phyloP scores from a whole-genome alignment of 2,113 vertebrate genomes.

The Chaetodon trifascialis region DNA sequence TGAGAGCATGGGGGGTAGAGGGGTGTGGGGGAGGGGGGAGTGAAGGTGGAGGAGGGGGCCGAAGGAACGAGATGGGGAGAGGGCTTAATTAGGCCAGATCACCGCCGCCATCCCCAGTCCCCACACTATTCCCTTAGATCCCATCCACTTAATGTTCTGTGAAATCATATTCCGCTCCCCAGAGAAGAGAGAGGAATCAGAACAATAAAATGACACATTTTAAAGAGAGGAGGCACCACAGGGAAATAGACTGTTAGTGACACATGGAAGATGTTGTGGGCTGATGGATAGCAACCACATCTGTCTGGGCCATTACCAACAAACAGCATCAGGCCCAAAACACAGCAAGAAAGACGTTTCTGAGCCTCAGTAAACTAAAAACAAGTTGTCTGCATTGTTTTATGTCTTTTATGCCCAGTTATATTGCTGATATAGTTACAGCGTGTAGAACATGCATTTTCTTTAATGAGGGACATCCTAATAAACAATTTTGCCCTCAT shows the following conservation, averaged over 20 bases:
- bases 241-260: slow-evolving; percentile 61
- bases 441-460: not conserved
- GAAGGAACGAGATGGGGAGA: slow-evolving; percentile 23
- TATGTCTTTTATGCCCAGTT: slow-evolving; percentile 6
- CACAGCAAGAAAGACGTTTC: slow-evolving; percentile 23
- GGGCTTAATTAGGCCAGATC: slow-evolving; percentile 80
- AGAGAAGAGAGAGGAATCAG: slow-evolving; percentile 67
- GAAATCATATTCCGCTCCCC: slow-evolving; percentile 79
- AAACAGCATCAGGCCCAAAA: slow-evolving; percentile 49
- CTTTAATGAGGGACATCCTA: not conserved
- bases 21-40: not conserved
- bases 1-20: slow-evolving; percentile 21
- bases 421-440: not conserved
- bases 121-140: slow-evolving; percentile 72
- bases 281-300: slow-evolving; percentile 70
- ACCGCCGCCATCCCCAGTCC: slow-evolving; percentile 44
- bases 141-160: slow-evolving; percentile 81
- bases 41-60: slow-evolving; percentile 31
- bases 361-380: slow-evolving; percentile 20
- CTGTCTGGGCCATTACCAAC: slow-evolving; percentile 60
- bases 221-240: slow-evolving; percentile 65
- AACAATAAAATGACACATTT: slow-evolving; percentile 79
- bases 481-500: not conserved
- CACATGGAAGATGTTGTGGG: slow-evolving; percentile 59
- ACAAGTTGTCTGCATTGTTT: not conserved